Conservation (phyloP, 2,888 invertebrate species). For the Hybos culiciformis region DNA sequence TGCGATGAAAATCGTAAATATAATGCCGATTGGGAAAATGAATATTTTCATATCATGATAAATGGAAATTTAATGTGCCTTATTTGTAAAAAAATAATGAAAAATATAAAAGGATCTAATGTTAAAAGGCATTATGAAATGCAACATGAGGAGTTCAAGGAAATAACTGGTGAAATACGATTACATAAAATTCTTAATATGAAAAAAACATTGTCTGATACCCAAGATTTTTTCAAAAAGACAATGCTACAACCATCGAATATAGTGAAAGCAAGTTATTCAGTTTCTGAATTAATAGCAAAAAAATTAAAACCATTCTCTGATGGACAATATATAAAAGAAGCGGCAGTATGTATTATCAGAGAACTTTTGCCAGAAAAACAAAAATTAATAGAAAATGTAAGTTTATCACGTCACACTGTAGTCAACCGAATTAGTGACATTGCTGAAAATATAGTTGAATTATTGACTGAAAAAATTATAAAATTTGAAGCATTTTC, state of each 20-base stretch:
- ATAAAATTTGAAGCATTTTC: not conserved
- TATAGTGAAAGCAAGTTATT: not conserved
- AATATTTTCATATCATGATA: not conserved
- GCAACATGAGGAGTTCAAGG: not conserved
- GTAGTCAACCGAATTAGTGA: slow-evolving; percentile 1
- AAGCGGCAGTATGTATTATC: not conserved
- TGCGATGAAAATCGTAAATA: not conserved
- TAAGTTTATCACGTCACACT: not conserved
- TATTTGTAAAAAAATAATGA: not conserved
- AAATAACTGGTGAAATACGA: not conserved
- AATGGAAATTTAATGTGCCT: not conserved
- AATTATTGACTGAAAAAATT: not conserved
- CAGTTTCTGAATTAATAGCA: not conserved
- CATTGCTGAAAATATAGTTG: not conserved
- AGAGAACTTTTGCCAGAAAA: not conserved
- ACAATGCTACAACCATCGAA: not conserved
- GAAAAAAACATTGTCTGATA: not conserved
- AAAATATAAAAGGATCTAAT: slow-evolving; percentile 1
- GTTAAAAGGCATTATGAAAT: slow-evolving; percentile 4
- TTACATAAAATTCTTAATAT: not conserved
- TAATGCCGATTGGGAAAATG: not conserved
- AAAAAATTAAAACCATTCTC: slow-evolving; percentile 4
- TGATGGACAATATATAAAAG: not conserved
- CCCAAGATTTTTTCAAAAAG: not conserved
- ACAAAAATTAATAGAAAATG: not conserved